phyloP scores from a whole-genome alignment of 2,888 invertebrate species.

The Drosophila quasianomalipes region DNA sequence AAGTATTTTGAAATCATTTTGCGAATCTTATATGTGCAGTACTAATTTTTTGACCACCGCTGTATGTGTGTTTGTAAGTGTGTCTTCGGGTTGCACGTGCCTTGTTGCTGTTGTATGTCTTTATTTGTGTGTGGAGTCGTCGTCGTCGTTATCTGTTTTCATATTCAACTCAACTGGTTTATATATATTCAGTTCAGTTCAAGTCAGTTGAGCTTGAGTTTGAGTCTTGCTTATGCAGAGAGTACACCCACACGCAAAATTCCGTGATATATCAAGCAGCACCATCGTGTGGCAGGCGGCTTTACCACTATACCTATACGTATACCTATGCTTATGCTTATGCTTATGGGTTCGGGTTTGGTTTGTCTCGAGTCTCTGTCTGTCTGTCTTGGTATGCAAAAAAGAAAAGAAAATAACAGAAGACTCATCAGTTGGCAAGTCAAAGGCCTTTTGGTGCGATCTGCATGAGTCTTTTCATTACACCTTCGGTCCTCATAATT shows the following conservation, averaged over 20 bases:
- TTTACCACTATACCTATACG: constrained; percentile 31
- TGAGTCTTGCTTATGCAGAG: constrained; percentile 57
- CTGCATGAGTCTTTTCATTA: constrained; percentile 56
- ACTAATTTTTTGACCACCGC: neutral
- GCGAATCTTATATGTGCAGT: neutral
- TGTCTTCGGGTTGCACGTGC: constrained; percentile 58
- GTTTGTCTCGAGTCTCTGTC: constrained; percentile 2
- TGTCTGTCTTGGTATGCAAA: constrained; percentile 62
- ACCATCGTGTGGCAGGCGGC: constrained; percentile 71
- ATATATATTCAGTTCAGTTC: constrained; percentile 67
- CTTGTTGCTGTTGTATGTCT: constrained; percentile 71
- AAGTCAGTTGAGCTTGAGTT: constrained; percentile 13
- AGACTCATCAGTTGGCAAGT: constrained; percentile 38
- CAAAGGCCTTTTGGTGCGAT: constrained; percentile 40
- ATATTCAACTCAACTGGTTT: constrained; percentile 78
- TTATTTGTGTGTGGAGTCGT: constrained; percentile 64
- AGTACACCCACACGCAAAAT: constrained; percentile 82
- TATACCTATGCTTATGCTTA: constrained; percentile 13
- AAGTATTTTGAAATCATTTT: neutral
- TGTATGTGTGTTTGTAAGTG: constrained; percentile 21
- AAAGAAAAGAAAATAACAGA: constrained; percentile 14
- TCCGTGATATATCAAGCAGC: constrained; percentile 77
- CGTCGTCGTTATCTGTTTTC: constrained; percentile 74
- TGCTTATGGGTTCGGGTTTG: constrained; percentile 3
- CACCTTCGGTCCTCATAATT: constrained; percentile 67